Evolutionary conservation across 2,888 invertebrate genomes (phyloP).

Genomic region (Synanthedon formicaeformis): DNA sequence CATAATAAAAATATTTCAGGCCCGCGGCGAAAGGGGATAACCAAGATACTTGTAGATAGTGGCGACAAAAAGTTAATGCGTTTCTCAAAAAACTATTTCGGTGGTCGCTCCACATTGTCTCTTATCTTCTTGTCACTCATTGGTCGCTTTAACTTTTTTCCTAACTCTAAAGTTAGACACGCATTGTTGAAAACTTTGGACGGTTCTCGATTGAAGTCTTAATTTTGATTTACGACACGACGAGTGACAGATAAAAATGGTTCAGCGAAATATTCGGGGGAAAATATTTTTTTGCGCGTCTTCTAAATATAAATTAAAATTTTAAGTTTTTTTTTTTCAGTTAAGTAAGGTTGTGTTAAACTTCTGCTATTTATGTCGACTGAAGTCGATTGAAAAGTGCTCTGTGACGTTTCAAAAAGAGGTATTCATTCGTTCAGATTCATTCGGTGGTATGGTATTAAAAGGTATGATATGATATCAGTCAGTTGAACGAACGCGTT

Average conservation of each 20-base stretch:
- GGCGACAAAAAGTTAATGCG: slow-evolving; percentile 43
- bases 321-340: no score
- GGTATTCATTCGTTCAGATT: no score
- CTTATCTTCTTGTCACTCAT: slow-evolving; percentile 56
- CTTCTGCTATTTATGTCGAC: no score
- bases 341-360: no score
- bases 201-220: slow-evolving; percentile 1
- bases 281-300: no score
- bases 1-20: slow-evolving; percentile 12
- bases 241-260: neutral
- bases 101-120: slow-evolving; percentile 32
- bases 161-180: slow-evolving; percentile 7
- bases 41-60: slow-evolving; percentile 9
- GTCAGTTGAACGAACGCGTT: no score
- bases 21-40: slow-evolving; percentile 16
- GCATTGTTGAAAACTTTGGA: slow-evolving; percentile 15
- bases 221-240: slow-evolving; percentile 4
- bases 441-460: no score
- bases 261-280: neutral
- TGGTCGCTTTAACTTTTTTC: slow-evolving; percentile 31
- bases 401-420: no score
- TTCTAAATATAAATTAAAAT: no score
- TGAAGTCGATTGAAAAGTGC: no score
- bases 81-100: slow-evolving; percentile 47
- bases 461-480: no score